A percentile compares a stretch with the other conserved stretches of the same genome.
phyloP scores from a whole-genome alignment of 2,113 vertebrate species.

The Rhynchomys soricoides region DNA sequence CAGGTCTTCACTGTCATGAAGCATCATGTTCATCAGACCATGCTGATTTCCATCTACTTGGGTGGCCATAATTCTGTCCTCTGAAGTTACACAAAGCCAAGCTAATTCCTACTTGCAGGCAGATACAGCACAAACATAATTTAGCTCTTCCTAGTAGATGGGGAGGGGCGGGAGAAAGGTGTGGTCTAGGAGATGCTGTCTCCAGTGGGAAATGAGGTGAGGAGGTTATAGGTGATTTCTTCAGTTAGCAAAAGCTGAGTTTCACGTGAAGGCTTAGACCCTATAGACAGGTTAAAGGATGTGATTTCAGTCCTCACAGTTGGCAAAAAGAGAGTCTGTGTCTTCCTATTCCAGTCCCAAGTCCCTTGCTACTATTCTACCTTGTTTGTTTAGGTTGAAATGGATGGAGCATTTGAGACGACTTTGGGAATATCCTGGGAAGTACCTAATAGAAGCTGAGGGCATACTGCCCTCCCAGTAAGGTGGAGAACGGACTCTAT shows the following conservation, averaged over 20 bases:
- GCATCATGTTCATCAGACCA: not conserved
- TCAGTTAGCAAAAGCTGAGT: not conserved
- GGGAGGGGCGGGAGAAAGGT: not conserved
- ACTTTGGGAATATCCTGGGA: not conserved
- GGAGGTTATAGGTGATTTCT: not conserved
- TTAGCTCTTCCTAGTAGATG: not conserved
- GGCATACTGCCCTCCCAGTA: not conserved
- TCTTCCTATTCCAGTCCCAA: not conserved
- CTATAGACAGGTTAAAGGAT: not conserved
- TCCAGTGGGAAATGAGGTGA: not conserved
- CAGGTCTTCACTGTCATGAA: not conserved
- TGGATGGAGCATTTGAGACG: not conserved
- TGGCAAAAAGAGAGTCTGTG: not conserved
- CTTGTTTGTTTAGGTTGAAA: not conserved
- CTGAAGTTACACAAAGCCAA: not conserved
- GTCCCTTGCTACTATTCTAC: not conserved
- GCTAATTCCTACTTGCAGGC: not conserved
- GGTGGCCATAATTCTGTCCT: not conserved
- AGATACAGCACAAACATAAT: not conserved
- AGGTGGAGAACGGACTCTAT: not conserved
- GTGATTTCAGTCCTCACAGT: not conserved
- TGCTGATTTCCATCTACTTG: not conserved
- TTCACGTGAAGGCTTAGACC: not conserved
- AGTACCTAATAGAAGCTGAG: not conserved
- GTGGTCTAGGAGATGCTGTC: not conserved